These are phyloP conservation scores for Flexamia atlantica DNA, from an alignment of 2,888 invertebrate genomes.

Conservation along the genomic window DNA sequence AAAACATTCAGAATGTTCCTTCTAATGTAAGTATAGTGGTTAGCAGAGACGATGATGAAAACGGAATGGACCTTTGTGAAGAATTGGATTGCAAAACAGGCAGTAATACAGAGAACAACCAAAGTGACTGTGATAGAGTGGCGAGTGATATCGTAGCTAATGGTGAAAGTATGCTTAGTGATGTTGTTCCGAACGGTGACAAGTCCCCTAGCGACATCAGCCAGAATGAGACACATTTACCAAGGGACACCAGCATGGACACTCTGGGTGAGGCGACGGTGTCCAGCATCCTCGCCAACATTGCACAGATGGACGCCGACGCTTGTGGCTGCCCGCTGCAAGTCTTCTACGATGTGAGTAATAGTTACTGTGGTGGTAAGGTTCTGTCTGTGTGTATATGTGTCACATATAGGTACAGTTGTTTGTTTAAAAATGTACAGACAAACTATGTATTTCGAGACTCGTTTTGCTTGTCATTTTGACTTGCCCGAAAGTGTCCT, in stretches of 20 bases:
- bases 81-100: constrained; percentile 10
- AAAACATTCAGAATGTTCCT: constrained; percentile 29
- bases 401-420: too few relatives aligned
- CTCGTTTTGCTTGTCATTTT: too few relatives aligned
- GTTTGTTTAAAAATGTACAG: too few relatives aligned
- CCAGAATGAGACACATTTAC: constrained; percentile 73
- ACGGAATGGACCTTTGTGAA: constrained; percentile 30
- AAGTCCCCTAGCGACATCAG: constrained; percentile 21
- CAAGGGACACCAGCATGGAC: constrained; percentile 84
- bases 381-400: too few relatives aligned
- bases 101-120: not conserved
- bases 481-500: too few relatives aligned
- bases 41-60: not conserved
- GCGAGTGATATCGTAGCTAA: not conserved
- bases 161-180: not conserved
- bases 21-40: constrained; percentile 21
- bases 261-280: constrained; percentile 78
- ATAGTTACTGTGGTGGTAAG: too few relatives aligned
- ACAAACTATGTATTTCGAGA: too few relatives aligned
- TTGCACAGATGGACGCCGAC: constrained; percentile 82
- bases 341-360: constrained; percentile 25
- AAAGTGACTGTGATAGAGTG: not conserved
- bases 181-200: not conserved
- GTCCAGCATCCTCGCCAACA: constrained; percentile 80
- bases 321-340: constrained; percentile 89